phyloP scores from a whole-genome alignment of 2,113 vertebrate species.

The Ondatra zibethicus region DNA sequence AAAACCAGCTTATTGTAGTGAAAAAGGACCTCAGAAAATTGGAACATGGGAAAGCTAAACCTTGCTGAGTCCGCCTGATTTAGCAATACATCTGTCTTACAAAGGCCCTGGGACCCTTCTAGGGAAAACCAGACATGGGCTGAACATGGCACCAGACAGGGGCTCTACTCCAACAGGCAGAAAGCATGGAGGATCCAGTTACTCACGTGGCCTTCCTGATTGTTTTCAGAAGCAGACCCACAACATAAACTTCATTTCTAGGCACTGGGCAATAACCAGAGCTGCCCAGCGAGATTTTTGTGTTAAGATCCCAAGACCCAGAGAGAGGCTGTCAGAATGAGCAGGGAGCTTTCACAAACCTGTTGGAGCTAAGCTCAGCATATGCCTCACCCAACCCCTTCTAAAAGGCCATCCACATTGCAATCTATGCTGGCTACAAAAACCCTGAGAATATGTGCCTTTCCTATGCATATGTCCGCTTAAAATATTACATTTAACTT shows the following conservation, averaged over 20 bases:
- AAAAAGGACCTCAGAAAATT: slow-evolving; percentile 41
- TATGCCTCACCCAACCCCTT: neutral
- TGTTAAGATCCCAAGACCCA: neutral
- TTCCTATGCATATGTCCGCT: neutral
- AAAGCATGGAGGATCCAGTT: neutral
- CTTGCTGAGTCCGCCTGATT: neutral
- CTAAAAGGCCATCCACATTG: neutral
- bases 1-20: slow-evolving; percentile 58
- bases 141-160: neutral
- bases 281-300: neutral
- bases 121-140: neutral
- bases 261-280: neutral
- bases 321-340: neutral
- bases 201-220: neutral
- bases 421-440: neutral
- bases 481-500: neutral
- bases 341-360: neutral
- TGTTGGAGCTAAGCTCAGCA: neutral
- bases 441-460: neutral
- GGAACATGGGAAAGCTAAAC: slow-evolving; percentile 35
- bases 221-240: neutral
- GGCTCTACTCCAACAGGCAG: neutral
- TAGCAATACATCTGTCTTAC: neutral
- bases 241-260: neutral
- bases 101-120: neutral